Base-by-base conservation (phyloP, 2,113 vertebrate genomes). In the Ceyx melanurus region DNA sequence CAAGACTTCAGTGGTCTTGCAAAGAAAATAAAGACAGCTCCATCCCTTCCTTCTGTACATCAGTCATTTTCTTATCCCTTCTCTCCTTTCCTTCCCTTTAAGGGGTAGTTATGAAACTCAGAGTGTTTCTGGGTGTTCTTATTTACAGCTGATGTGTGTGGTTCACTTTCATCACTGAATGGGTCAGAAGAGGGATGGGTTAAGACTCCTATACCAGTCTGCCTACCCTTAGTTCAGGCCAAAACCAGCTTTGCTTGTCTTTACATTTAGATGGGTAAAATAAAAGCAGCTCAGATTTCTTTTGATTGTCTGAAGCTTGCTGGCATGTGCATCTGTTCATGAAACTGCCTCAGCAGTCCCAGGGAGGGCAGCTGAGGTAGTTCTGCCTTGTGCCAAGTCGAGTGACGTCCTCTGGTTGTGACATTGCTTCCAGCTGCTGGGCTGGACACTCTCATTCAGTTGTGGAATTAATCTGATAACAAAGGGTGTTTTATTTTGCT, bases 321-420 rank as follows among this genome's bases (percentile, higher is more conserved):
- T 92, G 48, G 9, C 18, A 50, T 78, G 64, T 65, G 45, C 43
- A 71, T 88, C 21, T 77, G 48, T 84, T 76, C 70, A 76, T 71
- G 81, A 65, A 88, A 84, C 43, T 73, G 19, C 72, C 72, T 87
- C 22, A 19, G 65, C 83, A 61, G 76, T 91, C 80, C 53, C 6
- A 2, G 71, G 81, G 90, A 95, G 87, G 60, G 82, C 89, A 91
- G 76, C 79, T 92, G 96, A 96, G 92, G 78, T 89, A 60, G 73
- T 86, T 57, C 48, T 93, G 70, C 78, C 74, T 85, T 56, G 62
- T 96, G 94, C 83, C 82, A 91, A 93, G 82, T 87, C 67, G 75
- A 89, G 13, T 13, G 17, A 35, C 57, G 10, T 82, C 80, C 51
- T 90, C 73, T 60, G 86, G 25, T 86, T 86, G 82, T 93, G 95